Conservation (phyloP, 1,140 invertebrate genomes). For the Ips typographus region DNA sequence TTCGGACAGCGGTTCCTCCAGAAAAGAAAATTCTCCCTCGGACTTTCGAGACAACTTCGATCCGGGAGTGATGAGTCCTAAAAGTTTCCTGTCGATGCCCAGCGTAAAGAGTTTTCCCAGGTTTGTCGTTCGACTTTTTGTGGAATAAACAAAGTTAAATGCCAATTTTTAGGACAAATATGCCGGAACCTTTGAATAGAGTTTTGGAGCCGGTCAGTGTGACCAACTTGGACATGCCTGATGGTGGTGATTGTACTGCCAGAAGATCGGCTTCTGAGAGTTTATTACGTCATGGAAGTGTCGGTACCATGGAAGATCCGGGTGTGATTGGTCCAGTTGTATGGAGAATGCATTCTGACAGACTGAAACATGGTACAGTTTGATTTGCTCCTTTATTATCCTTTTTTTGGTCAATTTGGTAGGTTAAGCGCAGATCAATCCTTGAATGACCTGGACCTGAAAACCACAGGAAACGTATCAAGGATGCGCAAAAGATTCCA, state of each 20-base stretch:
- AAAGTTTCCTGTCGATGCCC: constrained; percentile 78
- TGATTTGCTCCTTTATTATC: too few species aligned
- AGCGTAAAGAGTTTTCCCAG: constrained; percentile 76
- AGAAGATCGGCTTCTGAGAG: constrained; percentile 31
- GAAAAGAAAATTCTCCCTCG: constrained; percentile 41
- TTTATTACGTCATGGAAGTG: constrained; percentile 58
- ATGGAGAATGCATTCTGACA: constrained; percentile 70
- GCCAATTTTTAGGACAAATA: constrained; percentile 58
- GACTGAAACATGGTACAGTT: constrained; percentile 48
- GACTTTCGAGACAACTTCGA: constrained; percentile 45
- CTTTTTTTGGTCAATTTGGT: background rate
- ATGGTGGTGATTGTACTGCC: constrained; percentile 50
- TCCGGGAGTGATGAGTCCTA: constrained; percentile 58
- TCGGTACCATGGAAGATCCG: constrained; percentile 66
- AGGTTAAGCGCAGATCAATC: constrained; percentile 47
- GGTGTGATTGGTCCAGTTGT: constrained; percentile 82
- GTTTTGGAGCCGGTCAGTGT: constrained; percentile 75
- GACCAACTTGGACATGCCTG: constrained; percentile 62
- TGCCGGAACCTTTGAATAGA: constrained; percentile 71
- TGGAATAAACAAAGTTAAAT: constrained; percentile 2
- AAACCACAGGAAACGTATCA: constrained; percentile 51
- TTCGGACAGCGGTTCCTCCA: constrained; percentile 44
- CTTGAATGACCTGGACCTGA: constrained; percentile 43
- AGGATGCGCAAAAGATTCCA: constrained; percentile 64
- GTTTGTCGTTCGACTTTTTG: constrained; percentile 40